A percentile compares a stretch with the other conserved stretches of the same genome.
Evolutionary conservation across 1,140 invertebrate genomes (phyloP).

Genomic region (Drosophila mauritiana): DNA sequence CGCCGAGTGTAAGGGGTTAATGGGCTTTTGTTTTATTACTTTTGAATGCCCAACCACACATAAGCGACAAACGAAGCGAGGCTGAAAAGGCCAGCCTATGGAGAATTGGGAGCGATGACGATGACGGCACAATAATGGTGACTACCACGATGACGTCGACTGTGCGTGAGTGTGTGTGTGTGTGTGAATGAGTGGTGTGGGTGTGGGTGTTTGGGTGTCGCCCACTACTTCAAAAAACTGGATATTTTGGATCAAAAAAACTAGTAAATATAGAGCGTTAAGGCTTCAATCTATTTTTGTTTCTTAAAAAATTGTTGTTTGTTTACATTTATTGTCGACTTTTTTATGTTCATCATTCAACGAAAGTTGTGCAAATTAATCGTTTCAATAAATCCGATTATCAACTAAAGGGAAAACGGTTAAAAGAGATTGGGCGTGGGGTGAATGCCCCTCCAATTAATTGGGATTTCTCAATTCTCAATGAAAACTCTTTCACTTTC

Average conservation of each 20-base stretch:
- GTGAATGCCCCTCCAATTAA: constrained; percentile 38
- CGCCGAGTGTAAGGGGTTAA: constrained; percentile 24
- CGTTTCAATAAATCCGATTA: constrained; percentile 29
- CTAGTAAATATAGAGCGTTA: neutral
- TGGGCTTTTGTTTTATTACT: constrained; percentile 1
- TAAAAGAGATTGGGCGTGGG: constrained; percentile 13
- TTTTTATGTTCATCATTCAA: neutral
- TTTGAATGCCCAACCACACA: constrained; percentile 36
- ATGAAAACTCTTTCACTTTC: constrained; percentile 43
- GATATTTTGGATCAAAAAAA: neutral
- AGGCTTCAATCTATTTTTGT: too few relatives aligned
- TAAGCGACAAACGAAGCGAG: constrained; percentile 27
- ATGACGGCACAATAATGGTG: constrained; percentile 26
- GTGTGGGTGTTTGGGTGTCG: constrained; percentile 9
- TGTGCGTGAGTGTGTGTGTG: constrained; percentile 20
- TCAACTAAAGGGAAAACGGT: constrained; percentile 23
- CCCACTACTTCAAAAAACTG: constrained; percentile 15
- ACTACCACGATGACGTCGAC: constrained; percentile 25
- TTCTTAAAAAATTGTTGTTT: neutral
- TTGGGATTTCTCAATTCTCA: constrained; percentile 45
- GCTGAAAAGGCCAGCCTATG: constrained; percentile 19
- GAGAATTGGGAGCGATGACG: constrained; percentile 48
- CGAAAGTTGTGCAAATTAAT: constrained; percentile 38
- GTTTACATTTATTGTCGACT: neutral
- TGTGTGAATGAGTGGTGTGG: constrained; percentile 20